Evolutionary conservation across 2,888 invertebrate species (phyloP).

Genomic region (Polylopha cassiicola): DNA sequence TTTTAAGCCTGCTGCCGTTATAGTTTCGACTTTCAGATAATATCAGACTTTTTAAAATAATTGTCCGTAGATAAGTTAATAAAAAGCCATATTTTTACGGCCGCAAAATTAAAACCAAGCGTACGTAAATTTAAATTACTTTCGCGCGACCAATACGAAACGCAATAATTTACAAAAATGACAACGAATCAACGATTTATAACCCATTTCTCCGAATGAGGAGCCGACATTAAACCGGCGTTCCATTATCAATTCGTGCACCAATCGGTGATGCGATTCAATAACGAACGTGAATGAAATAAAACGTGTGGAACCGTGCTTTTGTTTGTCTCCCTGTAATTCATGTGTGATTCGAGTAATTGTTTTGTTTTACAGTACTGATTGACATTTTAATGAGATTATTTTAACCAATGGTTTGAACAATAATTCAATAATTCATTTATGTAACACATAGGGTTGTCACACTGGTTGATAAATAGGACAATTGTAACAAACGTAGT

Average conservation of each 20-base stretch:
- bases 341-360: constrained; percentile 32
- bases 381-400: constrained; percentile 50
- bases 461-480: too few species aligned
- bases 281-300: constrained; percentile 53
- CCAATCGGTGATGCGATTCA: constrained; percentile 53
- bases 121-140: constrained; percentile 21
- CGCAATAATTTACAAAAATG: constrained; percentile 50
- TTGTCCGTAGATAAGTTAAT: constrained; percentile 8
- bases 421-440: too few species aligned
- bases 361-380: constrained; percentile 38
- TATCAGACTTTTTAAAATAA: too few species aligned
- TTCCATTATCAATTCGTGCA: constrained; percentile 51
- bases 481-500: too few species aligned
- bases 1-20: too few species aligned
- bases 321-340: constrained; percentile 33
- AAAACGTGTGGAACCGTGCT: constrained; percentile 37
- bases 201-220: constrained; percentile 50
- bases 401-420: too few species aligned
- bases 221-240: constrained; percentile 48
- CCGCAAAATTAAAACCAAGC: constrained; percentile 14
- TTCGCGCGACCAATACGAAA: constrained; percentile 34
- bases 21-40: too few species aligned
- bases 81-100: constrained; percentile 13
- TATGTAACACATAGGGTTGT: too few species aligned
- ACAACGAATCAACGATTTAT: constrained; percentile 54